Conservation (phyloP, 2,888 invertebrate genomes). For the Lymantria dispar region DNA sequence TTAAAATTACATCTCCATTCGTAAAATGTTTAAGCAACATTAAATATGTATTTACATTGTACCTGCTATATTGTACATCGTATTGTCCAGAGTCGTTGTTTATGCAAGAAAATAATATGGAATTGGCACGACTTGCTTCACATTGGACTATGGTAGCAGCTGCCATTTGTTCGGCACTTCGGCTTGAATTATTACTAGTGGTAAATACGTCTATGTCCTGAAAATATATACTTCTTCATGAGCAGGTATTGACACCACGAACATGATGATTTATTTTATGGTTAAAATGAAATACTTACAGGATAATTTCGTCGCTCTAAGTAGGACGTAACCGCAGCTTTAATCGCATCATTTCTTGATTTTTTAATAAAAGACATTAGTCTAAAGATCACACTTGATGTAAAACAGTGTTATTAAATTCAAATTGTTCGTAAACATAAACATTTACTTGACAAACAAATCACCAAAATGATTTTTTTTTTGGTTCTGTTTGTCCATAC, state of each 20-base stretch:
- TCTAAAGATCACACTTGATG: neutral
- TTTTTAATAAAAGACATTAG: slow-evolving; percentile 81
- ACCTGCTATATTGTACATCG: slow-evolving; percentile 89
- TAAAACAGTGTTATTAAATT: neutral
- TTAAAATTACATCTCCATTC: too few relatives aligned
- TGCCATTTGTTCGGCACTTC: slow-evolving; percentile 86
- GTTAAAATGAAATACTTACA: slow-evolving; percentile 55
- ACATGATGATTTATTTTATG: neutral
- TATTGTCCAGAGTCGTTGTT: slow-evolving; percentile 88
- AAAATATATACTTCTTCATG: slow-evolving; percentile 18
- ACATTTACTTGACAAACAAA: too few relatives aligned
- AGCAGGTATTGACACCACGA: neutral
- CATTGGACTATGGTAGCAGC: slow-evolving; percentile 86
- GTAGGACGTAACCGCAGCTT: slow-evolving; percentile 85
- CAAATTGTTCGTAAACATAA: too few relatives aligned
- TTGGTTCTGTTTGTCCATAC: too few relatives aligned
- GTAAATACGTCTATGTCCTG: slow-evolving; percentile 85
- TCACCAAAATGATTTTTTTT: too few relatives aligned
- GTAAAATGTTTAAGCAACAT: neutral
- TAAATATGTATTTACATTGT: slow-evolving; percentile 15
- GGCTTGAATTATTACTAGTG: slow-evolving; percentile 79
- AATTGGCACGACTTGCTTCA: slow-evolving; percentile 88
- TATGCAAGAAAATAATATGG: slow-evolving; percentile 89
- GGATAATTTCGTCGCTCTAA: slow-evolving; percentile 87
- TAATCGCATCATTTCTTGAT: slow-evolving; percentile 85